Conservation (phyloP, 1,140 invertebrate species). For the Leptinotarsa texana region DNA sequence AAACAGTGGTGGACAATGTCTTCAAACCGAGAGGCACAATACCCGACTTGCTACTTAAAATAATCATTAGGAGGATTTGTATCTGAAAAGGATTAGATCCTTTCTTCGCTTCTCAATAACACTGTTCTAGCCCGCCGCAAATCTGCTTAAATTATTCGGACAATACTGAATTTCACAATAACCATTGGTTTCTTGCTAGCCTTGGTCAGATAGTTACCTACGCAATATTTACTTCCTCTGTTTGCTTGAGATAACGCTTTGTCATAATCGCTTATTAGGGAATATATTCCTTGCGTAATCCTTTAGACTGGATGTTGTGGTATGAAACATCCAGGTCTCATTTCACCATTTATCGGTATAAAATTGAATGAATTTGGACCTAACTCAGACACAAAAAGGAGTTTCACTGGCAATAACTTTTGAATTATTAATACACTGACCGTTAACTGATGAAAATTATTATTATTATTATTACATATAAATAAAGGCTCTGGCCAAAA, state of each 20-base stretch:
- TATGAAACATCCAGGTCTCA: not conserved
- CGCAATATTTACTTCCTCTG: not conserved
- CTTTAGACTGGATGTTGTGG: not conserved
- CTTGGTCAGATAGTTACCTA: not conserved
- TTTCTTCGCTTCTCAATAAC: not conserved
- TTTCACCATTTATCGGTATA: too few relatives aligned
- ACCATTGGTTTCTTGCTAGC: not conserved
- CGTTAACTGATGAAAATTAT: too few relatives aligned
- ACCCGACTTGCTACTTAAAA: not conserved
- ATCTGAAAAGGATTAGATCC: conserved; percentile 8
- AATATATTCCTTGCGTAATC: conserved; percentile 4
- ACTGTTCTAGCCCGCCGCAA: conserved; percentile 12
- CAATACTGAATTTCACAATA: conserved; percentile 14
- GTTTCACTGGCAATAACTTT: too few relatives aligned
- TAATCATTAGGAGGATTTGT: conserved; percentile 15
- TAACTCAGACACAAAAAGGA: too few relatives aligned
- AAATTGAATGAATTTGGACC: too few relatives aligned
- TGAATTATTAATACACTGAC: too few relatives aligned
- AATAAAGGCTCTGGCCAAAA: too few relatives aligned
- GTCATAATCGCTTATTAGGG: not conserved
- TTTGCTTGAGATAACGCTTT: conserved; percentile 13
- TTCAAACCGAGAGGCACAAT: too few relatives aligned
- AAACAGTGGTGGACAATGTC: too few relatives aligned
- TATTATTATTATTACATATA: too few relatives aligned
- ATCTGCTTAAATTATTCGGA: conserved; percentile 12